Base-by-base conservation (phyloP, 2,797 vertebrate species). In the Argyrosomus regius region DNA sequence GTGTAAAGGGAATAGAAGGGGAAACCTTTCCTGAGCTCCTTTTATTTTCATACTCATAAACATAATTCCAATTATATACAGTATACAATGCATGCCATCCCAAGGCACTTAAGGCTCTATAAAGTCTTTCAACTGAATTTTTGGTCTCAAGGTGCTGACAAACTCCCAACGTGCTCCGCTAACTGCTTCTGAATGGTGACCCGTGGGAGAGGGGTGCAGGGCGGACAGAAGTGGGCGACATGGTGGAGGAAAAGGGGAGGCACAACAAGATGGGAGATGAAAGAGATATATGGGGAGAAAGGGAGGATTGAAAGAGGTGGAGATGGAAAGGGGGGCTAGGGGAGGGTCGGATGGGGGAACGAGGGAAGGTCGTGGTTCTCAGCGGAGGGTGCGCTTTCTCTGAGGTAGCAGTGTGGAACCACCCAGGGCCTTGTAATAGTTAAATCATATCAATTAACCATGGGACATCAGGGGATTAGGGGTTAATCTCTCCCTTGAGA, bases 401-500 rank as follows among this genome's bases (percentile, higher is more conserved):
- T 80, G 89, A 91, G 90, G 93, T 89, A 95, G 75, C 80, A 83
- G 77, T 68, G 75, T 86, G 89, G 87, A 93, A 91, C 92, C 92
- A 91, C 91, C 86, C 85, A 91, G 92, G 90, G 88, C 89, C 90
- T 64, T 77, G 89, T 91, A 88, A 89, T 93, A 91, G 80, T 89
- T 94, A 95, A 96, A 96, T 95, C 93, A 96, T 96, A 96, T 95
- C 94, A 96, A 96, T 96, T 96, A 96, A 95, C 93, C 91, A 91
- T 89, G 90, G 80, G 81, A 90, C 93, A 91, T 94, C 78, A 87
- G 91, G 94, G 95, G 92, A 95, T 93, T 95, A 89, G 87, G 91
- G 93, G 93, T 95, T 96, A 96, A 96, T 95, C 95, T 95, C 92
- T 94, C 93, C 95, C 93, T 24, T 35, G 94, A 95, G 95, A 95